These are phyloP conservation scores for Amphibalanus amphitrite DNA, from an alignment of 1,140 invertebrate genomes.

Conservation along the genomic window DNA sequence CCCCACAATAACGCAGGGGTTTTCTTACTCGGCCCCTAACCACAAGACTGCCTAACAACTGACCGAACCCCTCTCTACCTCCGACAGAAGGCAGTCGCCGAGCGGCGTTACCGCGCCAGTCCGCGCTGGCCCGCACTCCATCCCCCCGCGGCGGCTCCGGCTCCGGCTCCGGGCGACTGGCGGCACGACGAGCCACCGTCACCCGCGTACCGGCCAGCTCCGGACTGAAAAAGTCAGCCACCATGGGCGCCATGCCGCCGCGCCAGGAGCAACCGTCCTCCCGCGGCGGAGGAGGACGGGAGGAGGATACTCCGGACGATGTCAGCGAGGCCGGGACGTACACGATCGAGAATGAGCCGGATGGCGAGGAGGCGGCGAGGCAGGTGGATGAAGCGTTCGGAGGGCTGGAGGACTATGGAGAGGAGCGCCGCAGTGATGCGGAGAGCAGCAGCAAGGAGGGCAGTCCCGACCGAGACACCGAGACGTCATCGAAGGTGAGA, in stretches of 20 bases:
- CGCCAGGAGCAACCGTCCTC: neutral
- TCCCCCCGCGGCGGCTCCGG: neutral
- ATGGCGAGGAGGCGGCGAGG: conserved; percentile 66
- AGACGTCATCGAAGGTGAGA: no score
- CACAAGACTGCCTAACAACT: no score
- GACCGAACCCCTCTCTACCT: no score
- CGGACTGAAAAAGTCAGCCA: neutral
- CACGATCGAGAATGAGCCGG: conserved; percentile 65
- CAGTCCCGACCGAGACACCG: conserved; percentile 6
- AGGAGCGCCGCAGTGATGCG: conserved; percentile 20
- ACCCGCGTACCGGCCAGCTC: neutral
- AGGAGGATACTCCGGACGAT: conserved; percentile 35
- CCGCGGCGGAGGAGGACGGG: conserved; percentile 19
- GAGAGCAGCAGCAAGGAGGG: conserved; percentile 16
- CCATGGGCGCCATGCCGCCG: neutral
- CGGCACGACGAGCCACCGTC: neutral
- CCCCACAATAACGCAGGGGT: no score
- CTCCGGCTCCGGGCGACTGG: neutral
- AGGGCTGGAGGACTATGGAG: conserved; percentile 29
- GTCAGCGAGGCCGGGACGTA: conserved; percentile 71
- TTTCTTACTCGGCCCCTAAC: no score
- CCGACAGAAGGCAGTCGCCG: no score
- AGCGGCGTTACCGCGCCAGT: neutral
- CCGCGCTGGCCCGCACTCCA: neutral
- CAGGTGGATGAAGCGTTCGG: conserved; percentile 64